These are phyloP conservation scores for Allacma fusca DNA, from an alignment of 2,888 invertebrate genomes.

Conservation along the genomic window DNA sequence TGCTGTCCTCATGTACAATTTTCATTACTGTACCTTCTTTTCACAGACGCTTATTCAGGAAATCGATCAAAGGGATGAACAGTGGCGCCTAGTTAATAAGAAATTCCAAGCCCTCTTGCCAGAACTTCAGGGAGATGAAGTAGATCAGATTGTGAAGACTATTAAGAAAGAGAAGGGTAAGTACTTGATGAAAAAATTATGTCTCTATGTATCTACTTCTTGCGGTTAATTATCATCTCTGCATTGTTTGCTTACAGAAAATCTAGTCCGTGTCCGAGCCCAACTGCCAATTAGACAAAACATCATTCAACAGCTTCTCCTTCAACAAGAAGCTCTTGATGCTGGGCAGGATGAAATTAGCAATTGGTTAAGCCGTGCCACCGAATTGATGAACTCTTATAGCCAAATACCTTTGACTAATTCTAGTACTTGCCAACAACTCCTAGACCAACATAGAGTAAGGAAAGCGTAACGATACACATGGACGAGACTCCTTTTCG, in stretches of 20 bases:
- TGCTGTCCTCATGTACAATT: too few species aligned
- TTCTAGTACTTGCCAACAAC: slow-evolving; percentile 70
- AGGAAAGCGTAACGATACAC: too few species aligned
- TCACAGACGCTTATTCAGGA: slow-evolving; percentile 77
- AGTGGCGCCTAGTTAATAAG: slow-evolving; percentile 90
- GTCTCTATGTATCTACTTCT: not conserved
- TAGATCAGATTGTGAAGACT: slow-evolving; percentile 87
- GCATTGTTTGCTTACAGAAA: slow-evolving; percentile 67
- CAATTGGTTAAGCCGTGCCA: slow-evolving; percentile 86
- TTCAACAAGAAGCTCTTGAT: slow-evolving; percentile 90
- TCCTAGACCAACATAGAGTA: slow-evolving; percentile 80
- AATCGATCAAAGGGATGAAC: slow-evolving; percentile 84
- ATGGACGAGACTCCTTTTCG: too few species aligned
- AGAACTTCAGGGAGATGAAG: slow-evolving; percentile 87
- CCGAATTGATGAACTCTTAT: slow-evolving; percentile 73
- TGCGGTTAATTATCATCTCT: too few species aligned
- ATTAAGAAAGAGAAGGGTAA: slow-evolving; percentile 80
- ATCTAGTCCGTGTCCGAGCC: slow-evolving; percentile 82
- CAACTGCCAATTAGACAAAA: slow-evolving; percentile 83
- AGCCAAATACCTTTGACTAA: slow-evolving; percentile 74
- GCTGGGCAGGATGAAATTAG: slow-evolving; percentile 85
- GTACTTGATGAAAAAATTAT: not conserved
- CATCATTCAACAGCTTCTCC: slow-evolving; percentile 80
- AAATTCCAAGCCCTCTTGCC: slow-evolving; percentile 90
- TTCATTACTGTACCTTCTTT: slow-evolving; percentile 31